Conservation (phyloP, 92 coral and sea anemone genomes). For the Scolanthus callimorphus region DNA sequence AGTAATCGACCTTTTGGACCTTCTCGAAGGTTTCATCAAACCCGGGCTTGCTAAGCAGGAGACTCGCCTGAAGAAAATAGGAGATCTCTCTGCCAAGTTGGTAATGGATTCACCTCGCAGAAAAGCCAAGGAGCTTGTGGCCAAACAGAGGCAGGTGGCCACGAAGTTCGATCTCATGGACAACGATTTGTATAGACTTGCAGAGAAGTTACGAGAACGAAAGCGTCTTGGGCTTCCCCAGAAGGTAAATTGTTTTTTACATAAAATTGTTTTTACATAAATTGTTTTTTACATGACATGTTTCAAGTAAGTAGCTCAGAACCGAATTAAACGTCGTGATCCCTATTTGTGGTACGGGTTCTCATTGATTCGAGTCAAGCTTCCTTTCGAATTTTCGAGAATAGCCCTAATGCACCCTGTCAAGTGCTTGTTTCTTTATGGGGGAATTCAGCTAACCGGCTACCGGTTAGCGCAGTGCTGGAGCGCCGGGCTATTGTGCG, state of each 20-base stretch:
- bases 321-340: too few relatives aligned
- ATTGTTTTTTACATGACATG: too few relatives aligned
- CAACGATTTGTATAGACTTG: conserved; percentile 73
- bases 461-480: too few relatives aligned
- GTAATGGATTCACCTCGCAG: conserved; percentile 74
- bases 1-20: conserved; percentile 73
- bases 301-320: too few relatives aligned
- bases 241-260: conserved; percentile 36
- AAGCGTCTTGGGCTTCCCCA: conserved; percentile 75
- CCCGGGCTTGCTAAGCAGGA: conserved; percentile 97
- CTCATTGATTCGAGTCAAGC: too few relatives aligned
- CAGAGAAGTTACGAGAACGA: conserved; percentile 77
- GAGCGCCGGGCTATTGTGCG: too few relatives aligned
- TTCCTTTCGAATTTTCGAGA: too few relatives aligned
- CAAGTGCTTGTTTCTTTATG: too few relatives aligned
- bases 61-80: conserved; percentile 76
- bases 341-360: too few relatives aligned
- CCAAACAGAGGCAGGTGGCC: conserved; percentile 72
- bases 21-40: conserved; percentile 84
- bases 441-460: too few relatives aligned
- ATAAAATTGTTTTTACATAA: too few relatives aligned
- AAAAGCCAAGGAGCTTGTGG: conserved; percentile 72
- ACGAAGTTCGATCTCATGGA: conserved; percentile 91
- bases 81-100: conserved; percentile 89
- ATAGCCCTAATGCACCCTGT: too few relatives aligned